Base-by-base conservation (phyloP, 2,113 vertebrate species). In the Poeciliopsis prolifica region DNA sequence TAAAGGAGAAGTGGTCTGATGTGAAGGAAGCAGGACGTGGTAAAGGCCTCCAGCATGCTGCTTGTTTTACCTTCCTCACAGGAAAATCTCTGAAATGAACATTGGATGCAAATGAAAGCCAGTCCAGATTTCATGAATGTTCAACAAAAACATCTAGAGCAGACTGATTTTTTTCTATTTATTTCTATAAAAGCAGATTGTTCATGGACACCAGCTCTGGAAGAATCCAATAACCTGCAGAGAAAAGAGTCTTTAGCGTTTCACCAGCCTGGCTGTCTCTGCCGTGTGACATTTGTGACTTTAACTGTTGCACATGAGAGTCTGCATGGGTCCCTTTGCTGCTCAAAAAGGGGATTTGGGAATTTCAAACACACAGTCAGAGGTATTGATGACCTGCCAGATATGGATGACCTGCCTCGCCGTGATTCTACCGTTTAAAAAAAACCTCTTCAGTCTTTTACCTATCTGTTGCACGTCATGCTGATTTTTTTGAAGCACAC, bases 361-460 rank as follows among this genome's bases (percentile, higher is more conserved):
- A 77, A 65, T 77, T 78, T 87, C 79, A 85, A 86, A 63, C 63
- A 61, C 65, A 24, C 81, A 62, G 71, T 1, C 61, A 29, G 83
- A 80, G 84, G 35, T 44, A 80, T 65, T 81, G 87, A 91, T 90
- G 84, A 66, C 72, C 60, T 61, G 80, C 76, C 80, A 86, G 82
- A 86, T 88, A 77, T 61, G 68, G 84, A 64, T 83, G 88, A 90
- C 80, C 86, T 69, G 70, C 65, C 71, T 76, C 79, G 35, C 68
- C 35, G 6, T 67, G 73, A n/a, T n/a, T n/a, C n/a, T n/a, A n/a
- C n/a, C n/a, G 74, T 83, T 90, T 87, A 84, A 88, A 42, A 86
- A 86, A 86, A 86, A 68, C 54, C 70, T 70, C 81, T 77, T 61
- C 11, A 80, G 75, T 65, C 51, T 58, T 58, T 19, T 24, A 58